Conservation (phyloP, 1,140 invertebrate genomes). For the Halyomorpha halys region DNA sequence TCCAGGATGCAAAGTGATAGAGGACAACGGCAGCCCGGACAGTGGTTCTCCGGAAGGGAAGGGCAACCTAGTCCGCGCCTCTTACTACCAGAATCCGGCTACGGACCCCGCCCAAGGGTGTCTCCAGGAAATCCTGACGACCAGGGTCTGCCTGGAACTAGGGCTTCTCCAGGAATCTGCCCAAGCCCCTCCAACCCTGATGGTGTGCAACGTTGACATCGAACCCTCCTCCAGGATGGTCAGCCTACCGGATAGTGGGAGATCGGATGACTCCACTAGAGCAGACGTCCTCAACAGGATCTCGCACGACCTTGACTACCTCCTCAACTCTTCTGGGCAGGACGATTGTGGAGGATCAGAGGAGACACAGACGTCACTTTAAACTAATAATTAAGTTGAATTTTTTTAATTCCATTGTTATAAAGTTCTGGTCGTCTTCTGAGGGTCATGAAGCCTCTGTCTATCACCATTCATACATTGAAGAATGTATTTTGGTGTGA, state of each 20-base stretch:
- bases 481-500: no score
- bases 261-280: constrained; percentile 30
- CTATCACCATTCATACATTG: no score
- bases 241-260: constrained; percentile 28
- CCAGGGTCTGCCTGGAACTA: constrained; percentile 33
- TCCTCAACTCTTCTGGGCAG: constrained; percentile 42
- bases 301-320: constrained; percentile 60
- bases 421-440: no score
- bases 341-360: neutral
- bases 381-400: neutral
- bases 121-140: constrained; percentile 32
- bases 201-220: constrained; percentile 35
- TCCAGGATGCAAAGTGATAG: constrained; percentile 20
- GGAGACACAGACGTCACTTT: neutral
- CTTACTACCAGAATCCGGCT: constrained; percentile 24
- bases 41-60: constrained; percentile 14
- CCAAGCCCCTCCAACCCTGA: constrained; percentile 30
- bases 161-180: constrained; percentile 29
- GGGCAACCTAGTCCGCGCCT: constrained; percentile 19
- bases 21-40: constrained; percentile 10
- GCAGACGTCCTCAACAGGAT: constrained; percentile 58
- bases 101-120: constrained; percentile 24
- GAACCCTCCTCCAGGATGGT: constrained; percentile 29
- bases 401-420: no score
- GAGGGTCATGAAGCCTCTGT: no score